Evolutionary conservation across 2,797 vertebrate genomes (phyloP).

Genomic region (Notoglanidium macrostoma): DNA sequence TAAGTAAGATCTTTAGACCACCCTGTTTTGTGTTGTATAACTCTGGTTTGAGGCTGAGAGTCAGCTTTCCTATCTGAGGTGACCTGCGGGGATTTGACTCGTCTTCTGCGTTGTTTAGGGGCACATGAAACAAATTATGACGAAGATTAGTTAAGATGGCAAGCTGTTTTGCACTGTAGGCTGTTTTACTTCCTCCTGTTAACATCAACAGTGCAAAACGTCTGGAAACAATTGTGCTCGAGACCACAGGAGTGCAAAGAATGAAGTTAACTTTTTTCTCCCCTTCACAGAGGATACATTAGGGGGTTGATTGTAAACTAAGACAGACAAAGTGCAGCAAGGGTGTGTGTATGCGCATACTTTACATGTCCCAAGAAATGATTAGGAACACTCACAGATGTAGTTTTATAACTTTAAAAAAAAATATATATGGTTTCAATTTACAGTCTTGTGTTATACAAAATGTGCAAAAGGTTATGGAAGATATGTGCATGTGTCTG

Average conservation of each 20-base stretch:
- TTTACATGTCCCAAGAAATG: constrained; percentile 8
- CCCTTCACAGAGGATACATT: constrained; percentile 41
- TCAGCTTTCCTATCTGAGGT: constrained; percentile 21
- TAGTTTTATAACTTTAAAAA: background rate
- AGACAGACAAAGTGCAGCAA: constrained; percentile 23
- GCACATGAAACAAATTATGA: constrained; percentile 57
- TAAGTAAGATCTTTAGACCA: constrained; percentile 22
- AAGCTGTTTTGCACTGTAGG: constrained; percentile 47
- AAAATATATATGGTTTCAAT: background rate
- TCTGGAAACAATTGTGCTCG: constrained; percentile 55
- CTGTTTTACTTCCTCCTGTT: constrained; percentile 48
- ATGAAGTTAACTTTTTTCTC: constrained; percentile 41
- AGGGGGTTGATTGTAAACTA: constrained; percentile 38
- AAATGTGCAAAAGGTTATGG: background rate
- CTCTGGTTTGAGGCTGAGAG: background rate
- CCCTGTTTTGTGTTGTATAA: constrained; percentile 34
- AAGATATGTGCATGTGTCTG: constrained; percentile 1
- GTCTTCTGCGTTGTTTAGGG: background rate
- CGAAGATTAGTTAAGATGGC: constrained; percentile 65
- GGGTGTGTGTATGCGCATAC: background rate
- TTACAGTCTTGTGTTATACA: constrained; percentile 1
- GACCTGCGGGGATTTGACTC: constrained; percentile 20
- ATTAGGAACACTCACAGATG: background rate
- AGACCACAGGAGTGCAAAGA: constrained; percentile 55
- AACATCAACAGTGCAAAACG: constrained; percentile 47